Conservation (phyloP, 1,140 invertebrate genomes). For the Sesamia nonagrioides region DNA sequence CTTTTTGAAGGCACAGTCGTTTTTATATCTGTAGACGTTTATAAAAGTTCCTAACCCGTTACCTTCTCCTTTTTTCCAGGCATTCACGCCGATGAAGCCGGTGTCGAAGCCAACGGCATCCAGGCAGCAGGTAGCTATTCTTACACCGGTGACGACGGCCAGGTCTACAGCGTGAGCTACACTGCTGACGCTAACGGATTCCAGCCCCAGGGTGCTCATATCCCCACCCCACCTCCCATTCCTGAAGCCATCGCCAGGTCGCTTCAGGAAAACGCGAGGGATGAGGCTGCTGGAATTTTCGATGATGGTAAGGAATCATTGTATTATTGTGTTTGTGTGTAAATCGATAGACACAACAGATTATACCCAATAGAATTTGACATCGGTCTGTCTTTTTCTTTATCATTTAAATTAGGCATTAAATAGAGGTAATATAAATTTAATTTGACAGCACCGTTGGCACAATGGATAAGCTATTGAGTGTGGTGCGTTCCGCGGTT, state of each 20-base stretch:
- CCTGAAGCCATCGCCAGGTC: conserved; percentile 90
- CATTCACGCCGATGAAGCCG: conserved; percentile 78
- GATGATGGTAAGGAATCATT: conserved; percentile 74
- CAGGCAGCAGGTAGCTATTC: conserved; percentile 89
- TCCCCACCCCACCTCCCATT: conserved; percentile 90
- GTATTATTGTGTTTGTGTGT: too few relatives aligned
- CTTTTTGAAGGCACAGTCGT: too few relatives aligned
- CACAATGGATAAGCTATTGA: too few relatives aligned
- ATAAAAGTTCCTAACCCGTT: too few relatives aligned
- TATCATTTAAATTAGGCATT: too few relatives aligned
- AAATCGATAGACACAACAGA: too few relatives aligned
- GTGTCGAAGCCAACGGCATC: conserved; percentile 87
- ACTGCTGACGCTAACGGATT: conserved; percentile 88
- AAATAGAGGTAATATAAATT: too few relatives aligned
- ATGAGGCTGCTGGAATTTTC: conserved; percentile 78
- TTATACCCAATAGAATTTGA: too few relatives aligned
- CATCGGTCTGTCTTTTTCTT: too few relatives aligned
- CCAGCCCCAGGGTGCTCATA: conserved; percentile 88
- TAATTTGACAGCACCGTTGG: too few relatives aligned
- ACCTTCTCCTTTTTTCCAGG: conserved; percentile 58
- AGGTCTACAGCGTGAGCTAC: conserved; percentile 89
- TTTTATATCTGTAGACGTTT: too few relatives aligned
- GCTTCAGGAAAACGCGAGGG: conserved; percentile 87
- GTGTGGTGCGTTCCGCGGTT: too few relatives aligned
- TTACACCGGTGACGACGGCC: conserved; percentile 90